Conservation (phyloP, 2,113 vertebrate species). For the Macrotis lagotis region DNA sequence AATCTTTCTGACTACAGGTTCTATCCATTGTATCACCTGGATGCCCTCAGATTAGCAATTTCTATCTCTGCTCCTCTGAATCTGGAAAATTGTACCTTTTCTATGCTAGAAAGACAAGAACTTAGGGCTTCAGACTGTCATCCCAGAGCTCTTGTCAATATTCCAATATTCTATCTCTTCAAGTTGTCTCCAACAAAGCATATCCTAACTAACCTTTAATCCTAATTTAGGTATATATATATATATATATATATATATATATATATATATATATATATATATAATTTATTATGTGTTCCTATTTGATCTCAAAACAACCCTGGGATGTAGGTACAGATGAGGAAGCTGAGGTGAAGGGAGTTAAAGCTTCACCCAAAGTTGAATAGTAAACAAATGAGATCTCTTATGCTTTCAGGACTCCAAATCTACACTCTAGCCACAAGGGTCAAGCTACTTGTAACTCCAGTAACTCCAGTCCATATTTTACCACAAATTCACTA, state of each 20-base stretch:
- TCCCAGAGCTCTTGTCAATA: background rate
- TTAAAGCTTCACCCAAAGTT: background rate
- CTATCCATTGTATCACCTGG: background rate
- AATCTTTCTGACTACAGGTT: background rate
- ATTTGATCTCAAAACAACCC: background rate
- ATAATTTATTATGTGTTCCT: background rate
- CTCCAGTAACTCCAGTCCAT: background rate
- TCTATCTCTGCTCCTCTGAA: background rate
- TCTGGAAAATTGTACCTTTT: background rate
- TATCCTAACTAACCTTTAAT: background rate
- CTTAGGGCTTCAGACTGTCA: background rate
- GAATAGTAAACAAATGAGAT: background rate
- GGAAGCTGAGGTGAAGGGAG: background rate
- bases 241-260: no score
- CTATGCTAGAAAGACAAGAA: background rate
- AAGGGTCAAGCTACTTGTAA: background rate
- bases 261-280: no score
- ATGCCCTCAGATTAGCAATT: no score
- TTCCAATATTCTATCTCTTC: background rate
- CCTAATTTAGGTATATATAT: no score
- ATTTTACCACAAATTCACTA: background rate
- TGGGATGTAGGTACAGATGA: background rate
- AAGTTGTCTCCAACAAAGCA: background rate
- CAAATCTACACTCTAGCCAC: background rate
- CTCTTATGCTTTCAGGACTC: background rate